A percentile compares a stretch with the other conserved stretches of the same genome.
Conservation (phyloP, 2,888 invertebrate species). For the Galerucella pusilla region DNA sequence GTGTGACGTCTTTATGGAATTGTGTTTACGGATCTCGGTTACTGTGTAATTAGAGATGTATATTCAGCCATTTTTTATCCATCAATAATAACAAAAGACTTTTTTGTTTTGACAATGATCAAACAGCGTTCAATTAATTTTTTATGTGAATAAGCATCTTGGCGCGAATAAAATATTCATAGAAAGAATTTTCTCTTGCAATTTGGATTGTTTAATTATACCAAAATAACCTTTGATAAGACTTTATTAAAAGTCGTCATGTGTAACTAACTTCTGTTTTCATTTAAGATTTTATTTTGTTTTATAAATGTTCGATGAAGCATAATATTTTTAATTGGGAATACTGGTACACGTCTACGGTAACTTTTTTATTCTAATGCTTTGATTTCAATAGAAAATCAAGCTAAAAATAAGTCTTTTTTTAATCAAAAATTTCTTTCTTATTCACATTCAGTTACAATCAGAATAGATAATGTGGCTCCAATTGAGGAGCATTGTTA, state of each 20-base stretch:
- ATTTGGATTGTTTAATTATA: neutral
- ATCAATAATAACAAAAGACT: no score
- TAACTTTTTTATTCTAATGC: neutral
- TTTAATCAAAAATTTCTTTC: neutral
- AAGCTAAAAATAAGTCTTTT: neutral
- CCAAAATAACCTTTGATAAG: neutral
- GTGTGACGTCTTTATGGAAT: no score
- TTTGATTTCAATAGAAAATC: neutral
- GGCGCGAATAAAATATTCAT: no score
- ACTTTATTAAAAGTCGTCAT: slow-evolving; percentile 7
- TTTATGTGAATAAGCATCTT: no score
- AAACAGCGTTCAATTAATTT: no score
- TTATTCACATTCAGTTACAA: neutral
- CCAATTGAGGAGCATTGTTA: no score
- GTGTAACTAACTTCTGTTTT: slow-evolving; percentile 26
- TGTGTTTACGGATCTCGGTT: no score
- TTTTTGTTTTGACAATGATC: no score
- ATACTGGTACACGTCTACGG: neutral
- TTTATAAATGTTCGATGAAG: neutral
- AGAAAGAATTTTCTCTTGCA: no score
- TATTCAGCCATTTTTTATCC: no score
- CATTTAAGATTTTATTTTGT: slow-evolving; percentile 3
- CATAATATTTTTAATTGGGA: slow-evolving; percentile 11
- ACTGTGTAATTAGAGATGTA: no score
- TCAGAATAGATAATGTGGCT: neutral